A percentile compares a stretch with the other conserved stretches of the same genome.
Evolutionary conservation across 2,113 vertebrate species (phyloP).

Genomic region (Rhineura floridana): DNA sequence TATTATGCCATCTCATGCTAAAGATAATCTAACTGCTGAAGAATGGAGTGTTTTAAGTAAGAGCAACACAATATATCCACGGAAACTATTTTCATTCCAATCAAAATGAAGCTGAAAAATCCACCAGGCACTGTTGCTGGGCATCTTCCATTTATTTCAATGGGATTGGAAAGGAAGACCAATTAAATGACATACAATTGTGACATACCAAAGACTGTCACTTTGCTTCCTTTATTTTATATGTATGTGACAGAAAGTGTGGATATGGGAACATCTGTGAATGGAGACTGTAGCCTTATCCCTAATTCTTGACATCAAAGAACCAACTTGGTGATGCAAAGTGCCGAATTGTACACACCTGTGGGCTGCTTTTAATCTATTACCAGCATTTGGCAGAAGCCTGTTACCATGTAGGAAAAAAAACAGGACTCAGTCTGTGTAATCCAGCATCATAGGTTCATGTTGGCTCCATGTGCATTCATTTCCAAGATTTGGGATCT

Average conservation of each 20-base stretch:
- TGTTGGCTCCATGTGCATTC: not conserved
- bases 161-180: not conserved
- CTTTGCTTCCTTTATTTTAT: not conserved
- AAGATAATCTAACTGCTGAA: not conserved
- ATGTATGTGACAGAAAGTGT: not conserved
- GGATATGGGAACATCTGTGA: not conserved
- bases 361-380: not conserved
- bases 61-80: not conserved
- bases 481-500: not conserved
- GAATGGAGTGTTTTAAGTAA: not conserved
- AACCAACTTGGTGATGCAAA: not conserved
- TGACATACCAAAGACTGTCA: not conserved
- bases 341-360: not conserved
- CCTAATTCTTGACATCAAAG: not conserved
- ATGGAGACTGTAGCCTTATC: not conserved
- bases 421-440: not conserved
- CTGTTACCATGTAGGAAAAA: not conserved
- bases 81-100: not conserved
- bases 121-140: not conserved
- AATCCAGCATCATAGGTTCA: not conserved
- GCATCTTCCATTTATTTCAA: not conserved
- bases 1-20: not conserved
- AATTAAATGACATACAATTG: not conserved
- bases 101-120: not conserved
- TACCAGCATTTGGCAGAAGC: not conserved